Base-by-base conservation (phyloP, 2,888 invertebrate genomes). In the Branchellion lobata region DNA sequence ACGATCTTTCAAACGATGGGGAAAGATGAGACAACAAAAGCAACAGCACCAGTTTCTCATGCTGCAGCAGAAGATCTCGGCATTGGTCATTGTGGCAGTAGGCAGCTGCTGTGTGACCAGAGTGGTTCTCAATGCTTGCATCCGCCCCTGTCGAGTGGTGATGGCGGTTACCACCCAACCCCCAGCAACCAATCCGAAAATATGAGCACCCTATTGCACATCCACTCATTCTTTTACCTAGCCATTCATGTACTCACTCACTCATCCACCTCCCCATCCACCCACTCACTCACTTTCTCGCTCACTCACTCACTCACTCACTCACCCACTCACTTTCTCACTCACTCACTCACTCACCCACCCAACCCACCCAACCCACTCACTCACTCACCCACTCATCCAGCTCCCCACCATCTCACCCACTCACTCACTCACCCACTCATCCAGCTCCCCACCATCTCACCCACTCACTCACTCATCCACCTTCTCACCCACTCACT, bases 101-200 rank as follows among this genome's bases (percentile, higher is more conserved):
- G 84, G 92, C 91, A 65, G 91, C 87, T 18, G 94, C 91, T 83
- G 90, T 90, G 84, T 94, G 92, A 0, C 94, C 94, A 78, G 91
- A 90, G 85, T 92, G 92, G 88, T 93, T 94, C 85, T 92, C 91
- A 81, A 91, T 87, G 21, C 91, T 90, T 8, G 89, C 89, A 84
- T 89, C 87, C 80, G 88, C 89, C 73, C 88, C 88, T 87, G 79
- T 1, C 24, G 0, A 78, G 61, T 34, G 8, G 36, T 57, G 21
- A 5, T 8, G n/a, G n/a, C 21, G n/a, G n/a, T n/a, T n/a, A n/a
- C n/a, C n/a, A n/a, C n/a, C n/a, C n/a, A n/a, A n/a, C n/a, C n/a
- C 24, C n/a, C 11, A 18, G 24, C 68, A 68, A n/a, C 24, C 21
- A 68, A 27, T n/a, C 68, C 11, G 11, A 68, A 27, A 51, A 51